phyloP scores from a whole-genome alignment of 2,888 invertebrate genomes.

The Erpobdella octoculata region DNA sequence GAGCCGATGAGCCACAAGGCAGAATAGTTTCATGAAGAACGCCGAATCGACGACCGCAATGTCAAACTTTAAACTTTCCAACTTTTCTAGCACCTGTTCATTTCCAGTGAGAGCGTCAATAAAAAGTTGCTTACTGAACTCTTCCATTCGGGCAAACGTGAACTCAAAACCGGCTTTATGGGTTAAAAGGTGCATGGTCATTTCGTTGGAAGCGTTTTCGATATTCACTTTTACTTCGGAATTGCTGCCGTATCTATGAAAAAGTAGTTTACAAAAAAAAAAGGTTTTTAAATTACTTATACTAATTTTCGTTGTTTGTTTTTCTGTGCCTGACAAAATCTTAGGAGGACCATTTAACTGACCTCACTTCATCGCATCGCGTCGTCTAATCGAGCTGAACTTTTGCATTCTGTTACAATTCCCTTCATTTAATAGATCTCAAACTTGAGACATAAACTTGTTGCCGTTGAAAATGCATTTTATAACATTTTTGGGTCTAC shows the following conservation, averaged over 20 bases:
- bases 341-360: no score
- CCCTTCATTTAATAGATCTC: no score
- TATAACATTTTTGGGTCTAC: no score
- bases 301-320: no score
- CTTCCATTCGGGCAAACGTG: background rate
- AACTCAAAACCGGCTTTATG: background rate
- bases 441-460: no score
- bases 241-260: background rate
- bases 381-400: no score
- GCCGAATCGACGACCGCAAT: conserved; percentile 17
- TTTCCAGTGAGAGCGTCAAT: background rate
- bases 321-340: no score
- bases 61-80: conserved; percentile 22
- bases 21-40: conserved; percentile 5
- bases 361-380: no score
- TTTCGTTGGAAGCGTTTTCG: background rate
- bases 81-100: background rate
- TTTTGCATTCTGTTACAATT: no score
- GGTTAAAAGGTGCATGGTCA: background rate
- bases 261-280: no score
- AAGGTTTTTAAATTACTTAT: no score
- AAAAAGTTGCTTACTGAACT: background rate
- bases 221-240: background rate
- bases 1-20: conserved; percentile 20
- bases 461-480: no score